phyloP scores from a whole-genome alignment of 2,888 invertebrate species.

The Torymus tubicola region DNA sequence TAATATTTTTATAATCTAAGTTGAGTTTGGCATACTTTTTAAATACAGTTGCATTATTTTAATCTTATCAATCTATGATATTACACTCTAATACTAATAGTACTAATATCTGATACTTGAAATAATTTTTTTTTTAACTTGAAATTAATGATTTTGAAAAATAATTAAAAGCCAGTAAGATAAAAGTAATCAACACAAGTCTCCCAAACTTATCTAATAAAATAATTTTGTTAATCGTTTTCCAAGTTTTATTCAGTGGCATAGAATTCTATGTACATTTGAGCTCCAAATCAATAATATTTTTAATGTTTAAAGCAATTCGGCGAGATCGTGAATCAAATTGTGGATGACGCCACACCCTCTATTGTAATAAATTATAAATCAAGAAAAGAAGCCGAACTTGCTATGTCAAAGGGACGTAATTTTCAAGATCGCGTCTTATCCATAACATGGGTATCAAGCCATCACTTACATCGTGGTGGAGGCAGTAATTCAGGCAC shows the following conservation, averaged over 20 bases:
- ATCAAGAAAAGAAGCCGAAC: slow-evolving; percentile 87
- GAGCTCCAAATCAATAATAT: slow-evolving; percentile 32
- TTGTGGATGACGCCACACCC: slow-evolving; percentile 85
- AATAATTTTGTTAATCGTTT: slow-evolving; percentile 31
- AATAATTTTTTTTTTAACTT: too few species aligned
- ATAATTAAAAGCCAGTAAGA: too few species aligned
- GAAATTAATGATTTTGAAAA: too few species aligned
- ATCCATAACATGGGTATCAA: slow-evolving; percentile 78
- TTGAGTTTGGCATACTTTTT: too few species aligned
- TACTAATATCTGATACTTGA: too few species aligned
- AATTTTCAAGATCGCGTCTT: slow-evolving; percentile 82
- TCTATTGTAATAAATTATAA: slow-evolving; percentile 87
- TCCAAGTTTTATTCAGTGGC: slow-evolving; percentile 29
- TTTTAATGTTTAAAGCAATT: slow-evolving; percentile 82
- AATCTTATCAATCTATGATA: too few species aligned
- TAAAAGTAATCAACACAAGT: slow-evolving; percentile 6
- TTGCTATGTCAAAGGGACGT: slow-evolving; percentile 86
- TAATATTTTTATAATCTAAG: too few species aligned
- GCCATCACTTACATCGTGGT: slow-evolving; percentile 76
- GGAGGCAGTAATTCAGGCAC: slow-evolving; percentile 68
- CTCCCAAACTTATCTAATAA: background rate
- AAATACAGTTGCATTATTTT: too few species aligned
- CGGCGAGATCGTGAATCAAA: slow-evolving; percentile 91
- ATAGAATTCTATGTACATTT: background rate
- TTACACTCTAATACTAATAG: too few species aligned